phyloP scores from a whole-genome alignment of 2,113 vertebrate species.

The Protobothrops mucrosquamatus region DNA sequence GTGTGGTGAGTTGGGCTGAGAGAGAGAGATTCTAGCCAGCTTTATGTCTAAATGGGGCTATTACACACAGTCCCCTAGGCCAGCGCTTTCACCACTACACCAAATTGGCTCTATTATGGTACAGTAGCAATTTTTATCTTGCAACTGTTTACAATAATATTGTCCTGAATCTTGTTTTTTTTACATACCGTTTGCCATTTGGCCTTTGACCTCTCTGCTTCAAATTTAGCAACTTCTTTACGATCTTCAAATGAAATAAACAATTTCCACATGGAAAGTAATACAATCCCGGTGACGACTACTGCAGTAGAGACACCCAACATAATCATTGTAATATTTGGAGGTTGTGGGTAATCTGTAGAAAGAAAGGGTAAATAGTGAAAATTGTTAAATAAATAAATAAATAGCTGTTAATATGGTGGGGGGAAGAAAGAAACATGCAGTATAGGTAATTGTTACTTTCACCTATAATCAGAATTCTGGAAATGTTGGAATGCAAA shows the following conservation, averaged over 20 bases:
- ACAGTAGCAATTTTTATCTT: neutral
- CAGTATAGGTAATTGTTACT: neutral
- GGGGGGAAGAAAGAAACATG: neutral
- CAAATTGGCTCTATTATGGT: neutral
- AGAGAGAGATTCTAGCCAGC: neutral
- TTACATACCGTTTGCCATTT: slow-evolving; percentile 91
- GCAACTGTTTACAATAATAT: neutral
- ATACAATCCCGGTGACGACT: slow-evolving; percentile 85
- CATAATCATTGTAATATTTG: slow-evolving; percentile 88
- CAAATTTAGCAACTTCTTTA: slow-evolving; percentile 97
- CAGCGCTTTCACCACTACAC: neutral
- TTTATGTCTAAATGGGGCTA: neutral
- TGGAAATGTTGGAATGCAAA: neutral
- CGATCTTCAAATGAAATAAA: slow-evolving; percentile 91
- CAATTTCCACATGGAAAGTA: slow-evolving; percentile 92
- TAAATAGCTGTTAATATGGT: slow-evolving; percentile 12
- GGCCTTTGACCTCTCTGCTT: slow-evolving; percentile 90
- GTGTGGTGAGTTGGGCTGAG: neutral
- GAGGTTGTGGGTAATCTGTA: slow-evolving; percentile 85
- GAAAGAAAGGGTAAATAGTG: slow-evolving; percentile 39
- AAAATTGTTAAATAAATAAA: neutral
- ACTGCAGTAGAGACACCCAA: slow-evolving; percentile 88
- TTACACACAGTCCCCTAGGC: neutral
- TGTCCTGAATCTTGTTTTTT: neutral
- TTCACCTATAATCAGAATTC: neutral